A percentile compares a stretch with the other conserved stretches of the same genome.
phyloP scores from a whole-genome alignment of 1,140 invertebrate species.

The Drosophila sucinea region DNA sequence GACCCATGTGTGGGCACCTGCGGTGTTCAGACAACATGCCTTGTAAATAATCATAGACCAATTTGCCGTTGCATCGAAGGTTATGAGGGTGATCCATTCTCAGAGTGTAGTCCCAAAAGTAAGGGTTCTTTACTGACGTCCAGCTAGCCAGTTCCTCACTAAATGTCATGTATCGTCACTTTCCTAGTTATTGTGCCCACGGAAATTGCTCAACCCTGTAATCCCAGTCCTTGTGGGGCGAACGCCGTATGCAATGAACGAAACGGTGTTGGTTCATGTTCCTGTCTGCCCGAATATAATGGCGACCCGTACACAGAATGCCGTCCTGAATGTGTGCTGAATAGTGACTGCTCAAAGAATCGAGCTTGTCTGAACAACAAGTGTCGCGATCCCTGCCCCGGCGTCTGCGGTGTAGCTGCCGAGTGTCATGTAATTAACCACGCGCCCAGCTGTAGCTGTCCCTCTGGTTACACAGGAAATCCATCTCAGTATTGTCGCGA shows the following conservation, averaged over 20 bases:
- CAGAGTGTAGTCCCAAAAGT: conserved; percentile 85
- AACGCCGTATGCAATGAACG: conserved; percentile 91
- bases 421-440: conserved; percentile 90
- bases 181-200: conserved; percentile 78
- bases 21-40: conserved; percentile 87
- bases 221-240: conserved; percentile 90
- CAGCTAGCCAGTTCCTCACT: not conserved
- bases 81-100: conserved; percentile 91
- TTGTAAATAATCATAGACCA: conserved; percentile 90
- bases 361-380: conserved; percentile 88
- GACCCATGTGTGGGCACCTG: conserved; percentile 91
- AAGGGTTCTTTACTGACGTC: conserved; percentile 44
- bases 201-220: conserved; percentile 86
- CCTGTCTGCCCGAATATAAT: conserved; percentile 88
- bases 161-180: conserved; percentile 25
- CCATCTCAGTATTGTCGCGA: conserved; percentile 87
- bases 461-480: conserved; percentile 88
- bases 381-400: conserved; percentile 89
- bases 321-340: conserved; percentile 89
- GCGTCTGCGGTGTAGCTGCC: conserved; percentile 89
- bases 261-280: conserved; percentile 89
- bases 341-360: conserved; percentile 88
- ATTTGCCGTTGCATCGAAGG: conserved; percentile 89
- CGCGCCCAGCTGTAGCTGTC: conserved; percentile 89
- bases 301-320: conserved; percentile 90